These are phyloP conservation scores for Alcis repandata DNA, from an alignment of 2,888 invertebrate species.

Conservation along the genomic window DNA sequence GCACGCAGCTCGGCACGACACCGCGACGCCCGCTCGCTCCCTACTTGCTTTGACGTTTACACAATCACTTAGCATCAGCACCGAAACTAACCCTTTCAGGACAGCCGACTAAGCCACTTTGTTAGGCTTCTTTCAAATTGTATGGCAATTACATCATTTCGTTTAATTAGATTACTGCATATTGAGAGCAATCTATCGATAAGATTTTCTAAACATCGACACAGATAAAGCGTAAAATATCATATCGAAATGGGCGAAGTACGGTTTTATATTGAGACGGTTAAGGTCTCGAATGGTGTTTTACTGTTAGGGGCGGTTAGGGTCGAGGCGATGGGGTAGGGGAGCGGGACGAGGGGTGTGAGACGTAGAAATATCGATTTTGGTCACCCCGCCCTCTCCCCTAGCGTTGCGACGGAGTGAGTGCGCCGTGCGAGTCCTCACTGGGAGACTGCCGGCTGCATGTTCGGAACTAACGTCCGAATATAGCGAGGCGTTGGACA, in stretches of 20 bases:
- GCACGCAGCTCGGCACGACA: slow-evolving; percentile 49
- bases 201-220: slow-evolving; percentile 51
- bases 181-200: slow-evolving; percentile 48
- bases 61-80: slow-evolving; percentile 66
- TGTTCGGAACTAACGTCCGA: slow-evolving; percentile 65
- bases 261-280: slow-evolving; percentile 72
- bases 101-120: slow-evolving; percentile 6
- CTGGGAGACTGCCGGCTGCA: slow-evolving; percentile 68
- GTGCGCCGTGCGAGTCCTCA: slow-evolving; percentile 76
- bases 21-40: slow-evolving; percentile 48
- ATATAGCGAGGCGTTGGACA: slow-evolving; percentile 63
- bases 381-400: slow-evolving; percentile 82
- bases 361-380: slow-evolving; percentile 85
- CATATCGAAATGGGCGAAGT: slow-evolving; percentile 57
- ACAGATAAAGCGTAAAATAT: slow-evolving; percentile 50
- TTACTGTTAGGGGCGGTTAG: slow-evolving; percentile 82
- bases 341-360: slow-evolving; percentile 74
- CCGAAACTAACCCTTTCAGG: slow-evolving; percentile 45
- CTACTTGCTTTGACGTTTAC: slow-evolving; percentile 61
- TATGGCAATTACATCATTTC: slow-evolving; percentile 11
- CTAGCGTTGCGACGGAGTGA: slow-evolving; percentile 81
- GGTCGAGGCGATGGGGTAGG: slow-evolving; percentile 72
- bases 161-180: slow-evolving; percentile 10
- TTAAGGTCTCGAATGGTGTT: slow-evolving; percentile 80
- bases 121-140: not conserved